These are phyloP conservation scores for Chymomyza costata DNA, from an alignment of 1,140 invertebrate genomes.

Conservation along the genomic window DNA sequence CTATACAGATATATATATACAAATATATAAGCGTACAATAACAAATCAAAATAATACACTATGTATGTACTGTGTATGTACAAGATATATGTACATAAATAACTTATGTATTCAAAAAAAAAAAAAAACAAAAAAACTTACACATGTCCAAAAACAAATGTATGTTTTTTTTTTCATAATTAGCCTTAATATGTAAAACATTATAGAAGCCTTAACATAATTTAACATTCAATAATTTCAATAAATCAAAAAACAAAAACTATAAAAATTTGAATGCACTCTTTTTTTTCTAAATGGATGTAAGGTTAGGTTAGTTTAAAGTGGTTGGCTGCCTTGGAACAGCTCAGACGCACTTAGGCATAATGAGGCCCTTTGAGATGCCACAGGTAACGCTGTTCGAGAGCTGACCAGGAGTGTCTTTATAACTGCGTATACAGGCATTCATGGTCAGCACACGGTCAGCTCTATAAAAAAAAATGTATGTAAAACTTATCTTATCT, in stretches of 20 bases:
- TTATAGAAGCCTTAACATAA: constrained; percentile 68
- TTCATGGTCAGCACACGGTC: too few species aligned
- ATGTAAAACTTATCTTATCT: background rate
- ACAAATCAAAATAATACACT: constrained; percentile 5
- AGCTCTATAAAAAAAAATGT: background rate
- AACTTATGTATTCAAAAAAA: background rate
- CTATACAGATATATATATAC: constrained; percentile 2
- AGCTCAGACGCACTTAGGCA: too few species aligned
- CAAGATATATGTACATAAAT: constrained; percentile 6
- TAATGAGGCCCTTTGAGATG: too few species aligned
- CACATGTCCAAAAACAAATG: constrained; percentile 43
- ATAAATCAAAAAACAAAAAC: constrained; percentile 55
- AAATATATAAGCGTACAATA: too few species aligned
- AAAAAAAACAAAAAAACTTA: constrained; percentile 9
- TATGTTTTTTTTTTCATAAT: constrained; percentile 55
- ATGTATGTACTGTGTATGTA: constrained; percentile 9
- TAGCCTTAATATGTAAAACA: constrained; percentile 60
- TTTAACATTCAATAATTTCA: constrained; percentile 63
- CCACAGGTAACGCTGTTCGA: too few species aligned
- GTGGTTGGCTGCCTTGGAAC: too few species aligned
- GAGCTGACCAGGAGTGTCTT: too few species aligned
- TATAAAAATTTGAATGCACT: constrained; percentile 1
- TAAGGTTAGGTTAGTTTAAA: background rate
- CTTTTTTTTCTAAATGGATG: background rate
- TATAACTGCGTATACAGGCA: background rate